Conservation (phyloP, 2,888 invertebrate species). For the Megalurothrips usitatus region DNA sequence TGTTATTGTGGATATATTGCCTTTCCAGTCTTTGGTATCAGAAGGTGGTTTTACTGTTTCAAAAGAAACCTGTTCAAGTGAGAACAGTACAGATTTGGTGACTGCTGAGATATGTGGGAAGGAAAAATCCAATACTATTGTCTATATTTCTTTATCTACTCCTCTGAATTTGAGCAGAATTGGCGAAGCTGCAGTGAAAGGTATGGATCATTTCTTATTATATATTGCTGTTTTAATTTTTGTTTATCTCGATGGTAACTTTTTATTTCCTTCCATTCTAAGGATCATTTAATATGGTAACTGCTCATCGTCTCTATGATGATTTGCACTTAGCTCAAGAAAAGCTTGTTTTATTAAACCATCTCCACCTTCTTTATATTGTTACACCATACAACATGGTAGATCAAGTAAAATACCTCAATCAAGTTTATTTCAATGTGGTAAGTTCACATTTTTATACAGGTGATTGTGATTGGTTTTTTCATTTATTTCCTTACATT, state of each 20-base stretch:
- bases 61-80: not conserved
- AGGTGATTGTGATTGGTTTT: constrained; percentile 33
- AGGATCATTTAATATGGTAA: constrained; percentile 75
- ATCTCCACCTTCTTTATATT: constrained; percentile 81
- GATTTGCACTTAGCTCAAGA: constrained; percentile 70
- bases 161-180: constrained; percentile 38
- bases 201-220: constrained; percentile 34
- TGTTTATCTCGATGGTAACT: not conserved
- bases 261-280: not conserved
- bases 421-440: constrained; percentile 34
- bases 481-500: constrained; percentile 38
- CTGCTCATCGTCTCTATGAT: constrained; percentile 64
- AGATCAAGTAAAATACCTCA: constrained; percentile 45
- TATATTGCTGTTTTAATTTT: not conserved
- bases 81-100: not conserved
- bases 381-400: constrained; percentile 73
- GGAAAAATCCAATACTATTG: constrained; percentile 47
- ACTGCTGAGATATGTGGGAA: not conserved
- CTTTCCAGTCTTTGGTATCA: not conserved
- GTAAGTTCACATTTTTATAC: constrained; percentile 1
- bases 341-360: constrained; percentile 71
- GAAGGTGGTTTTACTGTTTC: not conserved
- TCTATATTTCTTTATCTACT: not conserved
- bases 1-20: not conserved
- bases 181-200: constrained; percentile 42